Evolutionary conservation across 2,113 vertebrate species (phyloP).

Genomic region (Clarias batrachus): DNA sequence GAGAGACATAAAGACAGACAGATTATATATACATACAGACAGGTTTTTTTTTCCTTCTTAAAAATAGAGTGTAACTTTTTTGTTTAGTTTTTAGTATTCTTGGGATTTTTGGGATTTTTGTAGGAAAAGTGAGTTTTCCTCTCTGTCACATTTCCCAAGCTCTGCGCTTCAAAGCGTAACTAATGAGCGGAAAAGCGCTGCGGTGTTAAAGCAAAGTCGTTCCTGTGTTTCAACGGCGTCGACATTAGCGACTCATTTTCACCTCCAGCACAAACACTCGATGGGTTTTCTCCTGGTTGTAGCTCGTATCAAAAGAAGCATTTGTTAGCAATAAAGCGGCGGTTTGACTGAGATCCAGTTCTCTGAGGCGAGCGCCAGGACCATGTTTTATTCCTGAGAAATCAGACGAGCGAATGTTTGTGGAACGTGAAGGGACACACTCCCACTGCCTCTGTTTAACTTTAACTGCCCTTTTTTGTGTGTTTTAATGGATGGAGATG

Average conservation of each 20-base stretch:
- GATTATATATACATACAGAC: not conserved
- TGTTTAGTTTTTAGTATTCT: constrained; percentile 30
- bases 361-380: constrained; percentile 62
- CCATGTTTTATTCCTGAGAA: constrained; percentile 66
- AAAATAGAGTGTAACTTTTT: not conserved
- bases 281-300: constrained; percentile 59
- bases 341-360: constrained; percentile 71
- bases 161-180: constrained; percentile 68
- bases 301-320: constrained; percentile 71
- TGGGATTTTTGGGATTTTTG: constrained; percentile 66
- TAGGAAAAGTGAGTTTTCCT: constrained; percentile 57
- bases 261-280: constrained; percentile 75
- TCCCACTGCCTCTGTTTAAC: constrained; percentile 52
- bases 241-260: constrained; percentile 72
- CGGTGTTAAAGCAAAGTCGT: constrained; percentile 65
- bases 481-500: constrained; percentile 50
- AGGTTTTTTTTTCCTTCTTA: not conserved
- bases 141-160: constrained; percentile 69
- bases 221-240: constrained; percentile 63
- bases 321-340: constrained; percentile 77
- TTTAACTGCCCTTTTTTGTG: constrained; percentile 61
- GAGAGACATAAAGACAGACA: not conserved
- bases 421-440: constrained; percentile 49
- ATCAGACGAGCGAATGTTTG: constrained; percentile 58
- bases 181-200: constrained; percentile 72